A percentile compares a stretch with the other conserved stretches of the same genome.
Conservation (phyloP, 2,113 vertebrate genomes). For the Tonatia bakeri region DNA sequence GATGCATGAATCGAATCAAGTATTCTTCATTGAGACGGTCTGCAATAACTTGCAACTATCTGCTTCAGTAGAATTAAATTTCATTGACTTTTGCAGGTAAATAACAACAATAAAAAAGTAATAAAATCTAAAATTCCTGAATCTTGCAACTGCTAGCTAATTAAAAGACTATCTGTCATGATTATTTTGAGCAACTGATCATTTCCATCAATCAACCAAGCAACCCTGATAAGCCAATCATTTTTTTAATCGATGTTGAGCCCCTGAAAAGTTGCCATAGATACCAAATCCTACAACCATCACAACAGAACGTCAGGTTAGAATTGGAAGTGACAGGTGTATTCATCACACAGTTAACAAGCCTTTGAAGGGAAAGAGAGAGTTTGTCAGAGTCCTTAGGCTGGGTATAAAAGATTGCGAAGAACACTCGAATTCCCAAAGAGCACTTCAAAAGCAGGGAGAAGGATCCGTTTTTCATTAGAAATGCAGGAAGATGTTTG, state of each 20-base stretch:
- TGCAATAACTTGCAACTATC: constrained; percentile 65
- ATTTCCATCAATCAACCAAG: constrained; percentile 77
- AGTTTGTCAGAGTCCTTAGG: constrained; percentile 81
- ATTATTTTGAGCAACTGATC: constrained; percentile 77
- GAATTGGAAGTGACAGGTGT: constrained; percentile 87
- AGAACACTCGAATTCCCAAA: constrained; percentile 77
- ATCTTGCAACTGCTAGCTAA: constrained; percentile 65
- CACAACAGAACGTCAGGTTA: constrained; percentile 83
- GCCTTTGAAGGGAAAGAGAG: constrained; percentile 82
- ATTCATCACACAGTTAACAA: constrained; percentile 86
- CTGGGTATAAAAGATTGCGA: constrained; percentile 80
- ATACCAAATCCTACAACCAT: constrained; percentile 81
- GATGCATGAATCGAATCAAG: not conserved
- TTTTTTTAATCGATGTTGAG: constrained; percentile 83
- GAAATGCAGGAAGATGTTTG: constrained; percentile 73
- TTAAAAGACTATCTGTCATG: constrained; percentile 73
- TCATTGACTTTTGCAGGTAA: constrained; percentile 54
- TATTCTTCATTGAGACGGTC: not conserved
- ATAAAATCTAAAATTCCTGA: constrained; percentile 61
- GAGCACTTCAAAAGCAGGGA: constrained; percentile 74
- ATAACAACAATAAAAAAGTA: constrained; percentile 44
- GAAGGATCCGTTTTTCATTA: constrained; percentile 77
- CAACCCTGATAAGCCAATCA: constrained; percentile 81
- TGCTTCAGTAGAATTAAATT: constrained; percentile 67
- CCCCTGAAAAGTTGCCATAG: constrained; percentile 86